Conservation (phyloP, 2,888 invertebrate species). For the Agriopis marginaria region DNA sequence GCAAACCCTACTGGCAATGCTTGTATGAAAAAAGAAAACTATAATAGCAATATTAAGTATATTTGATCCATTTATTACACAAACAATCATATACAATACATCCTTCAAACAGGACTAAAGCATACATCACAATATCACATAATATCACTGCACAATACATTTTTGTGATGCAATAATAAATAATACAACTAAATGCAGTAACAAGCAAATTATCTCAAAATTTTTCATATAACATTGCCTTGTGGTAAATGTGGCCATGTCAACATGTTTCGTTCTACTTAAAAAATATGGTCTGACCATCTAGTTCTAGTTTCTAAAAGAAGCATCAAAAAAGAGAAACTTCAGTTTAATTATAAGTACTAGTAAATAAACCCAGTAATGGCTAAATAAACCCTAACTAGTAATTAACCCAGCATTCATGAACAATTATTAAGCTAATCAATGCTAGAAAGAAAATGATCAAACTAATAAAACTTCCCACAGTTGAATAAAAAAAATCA, state of each 20-base stretch:
- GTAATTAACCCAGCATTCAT: no score
- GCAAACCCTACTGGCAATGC: background rate
- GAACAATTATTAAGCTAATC: no score
- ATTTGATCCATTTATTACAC: background rate
- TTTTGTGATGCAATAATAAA: conserved; percentile 6
- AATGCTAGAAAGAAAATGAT: no score
- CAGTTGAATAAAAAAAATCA: no score
- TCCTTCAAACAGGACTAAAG: background rate
- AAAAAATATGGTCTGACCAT: background rate
- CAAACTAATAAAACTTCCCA: no score
- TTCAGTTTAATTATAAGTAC: no score
- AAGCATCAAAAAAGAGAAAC: no score
- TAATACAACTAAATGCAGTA: conserved; percentile 13
- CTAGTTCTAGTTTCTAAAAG: no score
- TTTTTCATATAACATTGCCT: background rate
- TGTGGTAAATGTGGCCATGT: background rate
- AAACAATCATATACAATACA: conserved; percentile 3
- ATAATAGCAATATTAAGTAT: background rate
- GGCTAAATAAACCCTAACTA: no score
- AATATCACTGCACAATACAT: conserved; percentile 34
- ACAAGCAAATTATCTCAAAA: background rate
- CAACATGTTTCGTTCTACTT: background rate
- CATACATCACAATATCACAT: conserved; percentile 20
- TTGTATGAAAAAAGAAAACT: background rate
- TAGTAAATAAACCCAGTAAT: no score